Conservation (phyloP, 2,797 vertebrate genomes). For the Hylomyscus alleni region DNA sequence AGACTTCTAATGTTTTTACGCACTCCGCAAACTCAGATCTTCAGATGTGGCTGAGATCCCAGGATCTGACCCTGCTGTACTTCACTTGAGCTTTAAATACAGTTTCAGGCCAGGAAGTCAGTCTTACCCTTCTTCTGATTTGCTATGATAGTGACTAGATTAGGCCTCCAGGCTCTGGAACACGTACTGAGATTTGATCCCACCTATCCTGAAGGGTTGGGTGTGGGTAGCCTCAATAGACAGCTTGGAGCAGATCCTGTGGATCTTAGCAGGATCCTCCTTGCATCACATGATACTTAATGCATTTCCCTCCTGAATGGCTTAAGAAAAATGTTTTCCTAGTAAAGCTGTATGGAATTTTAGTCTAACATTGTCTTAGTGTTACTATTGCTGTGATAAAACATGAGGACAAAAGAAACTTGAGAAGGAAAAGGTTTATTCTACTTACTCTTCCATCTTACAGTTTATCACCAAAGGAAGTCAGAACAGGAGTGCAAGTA, state of each 20-base stretch:
- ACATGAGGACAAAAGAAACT: background rate
- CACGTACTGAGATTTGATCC: background rate
- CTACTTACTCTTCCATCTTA: background rate
- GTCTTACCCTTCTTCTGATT: background rate
- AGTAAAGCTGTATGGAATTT: background rate
- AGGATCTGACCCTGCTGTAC: background rate
- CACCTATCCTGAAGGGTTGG: background rate
- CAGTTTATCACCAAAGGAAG: background rate
- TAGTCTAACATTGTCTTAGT: background rate
- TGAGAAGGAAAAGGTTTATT: background rate
- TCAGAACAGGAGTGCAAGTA: background rate
- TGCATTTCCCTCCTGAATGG: no score
- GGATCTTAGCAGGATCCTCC: background rate
- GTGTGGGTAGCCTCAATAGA: background rate
- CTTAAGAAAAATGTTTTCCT: background rate
- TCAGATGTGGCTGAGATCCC: background rate
- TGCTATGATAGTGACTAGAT: background rate
- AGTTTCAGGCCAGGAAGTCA: background rate
- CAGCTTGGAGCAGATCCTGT: background rate
- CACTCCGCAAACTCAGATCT: background rate
- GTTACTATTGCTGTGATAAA: background rate
- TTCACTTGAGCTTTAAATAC: constrained; percentile 3
- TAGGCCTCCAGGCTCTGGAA: background rate
- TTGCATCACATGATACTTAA: background rate
- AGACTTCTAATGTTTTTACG: background rate